Evolutionary conservation across 2,113 vertebrate genomes (phyloP).

Genomic region (Recurvirostra avosetta): DNA sequence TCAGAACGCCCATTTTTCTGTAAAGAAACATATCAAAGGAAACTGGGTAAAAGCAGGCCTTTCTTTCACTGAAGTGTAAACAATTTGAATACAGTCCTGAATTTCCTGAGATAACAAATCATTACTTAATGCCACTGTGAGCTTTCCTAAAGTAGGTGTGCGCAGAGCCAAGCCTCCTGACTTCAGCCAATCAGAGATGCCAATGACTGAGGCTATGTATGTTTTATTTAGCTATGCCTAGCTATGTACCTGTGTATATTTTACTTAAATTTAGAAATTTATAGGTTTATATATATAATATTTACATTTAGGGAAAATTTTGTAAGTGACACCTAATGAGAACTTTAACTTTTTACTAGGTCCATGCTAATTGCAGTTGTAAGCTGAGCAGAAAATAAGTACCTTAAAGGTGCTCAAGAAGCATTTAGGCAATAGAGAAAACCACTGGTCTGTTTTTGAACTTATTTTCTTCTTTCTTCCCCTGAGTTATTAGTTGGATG

Average conservation of each 20-base stretch:
- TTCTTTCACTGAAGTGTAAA: not conserved
- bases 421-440: not conserved
- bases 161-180: not conserved
- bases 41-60: not conserved
- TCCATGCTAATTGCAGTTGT: not conserved
- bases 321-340: not conserved
- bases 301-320: not conserved
- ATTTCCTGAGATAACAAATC: not conserved
- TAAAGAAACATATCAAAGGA: not conserved
- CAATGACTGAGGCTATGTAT: not conserved
- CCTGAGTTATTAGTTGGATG: not conserved
- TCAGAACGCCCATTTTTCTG: not conserved
- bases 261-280: not conserved
- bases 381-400: not conserved
- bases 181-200: not conserved
- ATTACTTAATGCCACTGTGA: not conserved
- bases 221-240: not conserved
- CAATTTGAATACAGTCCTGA: not conserved
- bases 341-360: not conserved
- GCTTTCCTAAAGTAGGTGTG: not conserved
- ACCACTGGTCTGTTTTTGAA: not conserved
- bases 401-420: not conserved
- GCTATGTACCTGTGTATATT: not conserved
- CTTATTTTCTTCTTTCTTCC: not conserved
- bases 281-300: not conserved